Base-by-base conservation (phyloP, 1,140 invertebrate genomes). In the Drosophila ficusphila region DNA sequence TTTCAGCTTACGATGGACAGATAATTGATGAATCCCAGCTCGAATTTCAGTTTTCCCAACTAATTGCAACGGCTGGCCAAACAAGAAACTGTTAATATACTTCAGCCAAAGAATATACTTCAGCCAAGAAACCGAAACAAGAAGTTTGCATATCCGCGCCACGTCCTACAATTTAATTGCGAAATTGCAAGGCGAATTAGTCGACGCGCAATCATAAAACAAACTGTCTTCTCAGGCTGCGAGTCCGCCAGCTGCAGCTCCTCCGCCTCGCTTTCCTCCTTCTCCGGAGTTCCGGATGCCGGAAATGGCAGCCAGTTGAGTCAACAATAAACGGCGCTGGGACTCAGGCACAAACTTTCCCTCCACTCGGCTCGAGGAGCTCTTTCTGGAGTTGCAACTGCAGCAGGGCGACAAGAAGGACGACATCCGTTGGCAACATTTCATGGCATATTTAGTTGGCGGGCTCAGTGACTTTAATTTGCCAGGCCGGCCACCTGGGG, bases 401-500 rank as follows among this genome's bases (percentile, higher is more conserved):
- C 27, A 16, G 53, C 25, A 53, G 48, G 42, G 47, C 53, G 65
- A 44, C 44, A n/a, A 36, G 36, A 44, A 51, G 41, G 38, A 52
- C 58, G 64, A 67, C 81, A 74, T 85, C 81, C 81, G 81, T 67
- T 81, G 56, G 78, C 76, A 56, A 62, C 81, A 81, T 76, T 85
- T 85, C 51, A 76, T 52, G 57, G 67, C 62, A 76, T 73, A 81
- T 76, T 85, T 81, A 81, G 72, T 54, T 71, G 75, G 75, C 70
- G 51, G 56, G 69, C 69, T 56, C 65, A 65, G 67, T 79, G 81
- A 86, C 81, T 85, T 85, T 86, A 79, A 86, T 79, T 85, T 86
- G 76, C 54, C 53, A 76, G 38, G 69, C 65, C 57, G 21, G 52
- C 72, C 61, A 69, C 76, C 62, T 67, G 42, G 60, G 68, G 67